Conservation (phyloP, 2,113 vertebrate species). For the Gavia stellata region DNA sequence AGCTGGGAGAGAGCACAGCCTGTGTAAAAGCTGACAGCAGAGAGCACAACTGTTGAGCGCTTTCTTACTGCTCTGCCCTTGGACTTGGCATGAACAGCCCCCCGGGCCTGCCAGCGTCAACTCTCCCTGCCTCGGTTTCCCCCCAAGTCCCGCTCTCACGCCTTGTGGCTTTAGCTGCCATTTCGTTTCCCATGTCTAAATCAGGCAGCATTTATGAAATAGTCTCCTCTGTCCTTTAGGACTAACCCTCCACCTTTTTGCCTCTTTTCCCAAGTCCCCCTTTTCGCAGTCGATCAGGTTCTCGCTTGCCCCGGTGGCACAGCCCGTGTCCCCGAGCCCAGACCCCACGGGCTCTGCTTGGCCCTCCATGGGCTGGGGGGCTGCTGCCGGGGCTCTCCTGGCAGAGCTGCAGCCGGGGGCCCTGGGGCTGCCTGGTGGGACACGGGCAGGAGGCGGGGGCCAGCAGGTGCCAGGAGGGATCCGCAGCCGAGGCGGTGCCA, state of each 20-base stretch:
- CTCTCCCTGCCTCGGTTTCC: neutral
- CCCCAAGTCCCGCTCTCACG: rapidly evolving
- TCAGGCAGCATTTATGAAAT: neutral
- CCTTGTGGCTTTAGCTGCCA: neutral
- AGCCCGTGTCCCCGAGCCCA: rapidly evolving
- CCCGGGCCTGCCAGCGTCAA: neutral
- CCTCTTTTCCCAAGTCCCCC: neutral
- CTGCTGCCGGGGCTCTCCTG: neutral
- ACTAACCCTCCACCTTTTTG: neutral
- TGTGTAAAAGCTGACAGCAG: neutral
- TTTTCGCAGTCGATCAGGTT: neutral
- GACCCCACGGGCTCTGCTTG: too few species aligned
- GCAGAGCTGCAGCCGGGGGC: neutral
- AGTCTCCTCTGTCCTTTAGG: neutral
- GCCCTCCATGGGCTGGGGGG: neutral
- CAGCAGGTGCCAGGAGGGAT: neutral
- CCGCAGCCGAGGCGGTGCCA: neutral
- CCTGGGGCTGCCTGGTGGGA: neutral
- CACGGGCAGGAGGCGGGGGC: neutral
- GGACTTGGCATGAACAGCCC: neutral
- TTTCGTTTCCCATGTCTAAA: neutral
- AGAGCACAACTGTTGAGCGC: neutral
- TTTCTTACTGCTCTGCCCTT: neutral
- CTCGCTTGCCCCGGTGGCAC: too few species aligned
- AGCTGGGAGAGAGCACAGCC: neutral